Evolutionary conservation across 2,888 invertebrate species (phyloP).

Genomic region (Tetranychus truncatus): DNA sequence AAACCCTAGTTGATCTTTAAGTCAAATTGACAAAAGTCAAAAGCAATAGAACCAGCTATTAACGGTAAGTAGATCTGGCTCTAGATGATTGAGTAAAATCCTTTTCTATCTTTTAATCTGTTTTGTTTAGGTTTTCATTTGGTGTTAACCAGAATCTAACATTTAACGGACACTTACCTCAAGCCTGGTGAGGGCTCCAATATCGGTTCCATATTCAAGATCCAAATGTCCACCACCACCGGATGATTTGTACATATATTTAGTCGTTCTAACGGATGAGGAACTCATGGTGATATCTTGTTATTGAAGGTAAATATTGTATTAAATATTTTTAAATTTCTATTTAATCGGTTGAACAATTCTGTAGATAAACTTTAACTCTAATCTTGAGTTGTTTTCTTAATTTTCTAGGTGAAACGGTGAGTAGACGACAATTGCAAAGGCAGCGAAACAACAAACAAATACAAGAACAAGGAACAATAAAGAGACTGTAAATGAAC

Average conservation of each 20-base stretch:
- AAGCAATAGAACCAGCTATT: no score
- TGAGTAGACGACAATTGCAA: no score
- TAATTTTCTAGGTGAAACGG: no score
- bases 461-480: neutral
- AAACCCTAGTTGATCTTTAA: no score
- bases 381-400: no score
- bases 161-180: slow-evolving; percentile 51
- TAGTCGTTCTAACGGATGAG: slow-evolving; percentile 45
- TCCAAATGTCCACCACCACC: slow-evolving; percentile 58
- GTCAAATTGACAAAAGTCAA: no score
- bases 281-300: slow-evolving; percentile 5
- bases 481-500: neutral
- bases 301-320: neutral
- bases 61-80: no score
- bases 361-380: no score
- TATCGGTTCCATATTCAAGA: slow-evolving; percentile 83
- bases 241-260: slow-evolving; percentile 63
- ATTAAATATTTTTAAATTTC: no score
- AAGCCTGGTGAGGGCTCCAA: slow-evolving; percentile 80
- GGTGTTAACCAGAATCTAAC: neutral
- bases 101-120: neutral
- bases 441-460: neutral
- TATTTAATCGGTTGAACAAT: no score
- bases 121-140: neutral
- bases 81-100: no score